Conservation (phyloP, 2,797 vertebrate species). For the Galaxias olidus region DNA sequence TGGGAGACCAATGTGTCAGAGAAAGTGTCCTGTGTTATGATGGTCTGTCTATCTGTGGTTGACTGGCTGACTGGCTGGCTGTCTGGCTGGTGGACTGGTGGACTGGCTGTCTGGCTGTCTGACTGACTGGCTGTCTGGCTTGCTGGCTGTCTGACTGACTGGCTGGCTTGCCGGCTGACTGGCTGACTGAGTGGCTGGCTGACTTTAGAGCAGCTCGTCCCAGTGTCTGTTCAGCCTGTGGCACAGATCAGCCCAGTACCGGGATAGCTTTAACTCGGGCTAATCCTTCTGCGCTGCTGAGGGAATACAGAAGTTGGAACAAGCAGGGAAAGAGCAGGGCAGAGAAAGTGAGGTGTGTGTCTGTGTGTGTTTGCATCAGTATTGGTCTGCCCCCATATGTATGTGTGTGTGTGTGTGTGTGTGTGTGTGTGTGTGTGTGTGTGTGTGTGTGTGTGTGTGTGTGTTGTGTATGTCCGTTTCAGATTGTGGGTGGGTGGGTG, state of each 20-base stretch:
- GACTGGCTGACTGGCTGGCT: too few species aligned
- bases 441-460: too few species aligned
- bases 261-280: constrained; percentile 57
- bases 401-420: constrained; percentile 16
- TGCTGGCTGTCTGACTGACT: too few species aligned
- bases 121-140: too few species aligned
- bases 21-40: too few species aligned
- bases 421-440: too few species aligned
- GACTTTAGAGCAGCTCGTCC: constrained; percentile 57
- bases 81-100: too few species aligned
- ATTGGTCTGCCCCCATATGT: constrained; percentile 18
- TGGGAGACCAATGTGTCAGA: too few species aligned
- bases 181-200: constrained; percentile 73
- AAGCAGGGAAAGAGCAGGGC: neutral
- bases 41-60: too few species aligned
- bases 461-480: too few species aligned
- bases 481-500: too few species aligned
- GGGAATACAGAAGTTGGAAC: constrained; percentile 43
- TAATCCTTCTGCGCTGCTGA: constrained; percentile 66
- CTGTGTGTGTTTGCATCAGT: constrained; percentile 12
- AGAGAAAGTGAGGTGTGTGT: constrained; percentile 7
- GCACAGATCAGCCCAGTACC: constrained; percentile 46
- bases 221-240: constrained; percentile 47
- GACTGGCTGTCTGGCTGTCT: constrained; percentile 8
- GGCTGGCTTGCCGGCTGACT: too few species aligned